These are phyloP conservation scores for Pteronotus mesoamericanus DNA, from an alignment of 2,797 vertebrate genomes.

Conservation along the genomic window DNA sequence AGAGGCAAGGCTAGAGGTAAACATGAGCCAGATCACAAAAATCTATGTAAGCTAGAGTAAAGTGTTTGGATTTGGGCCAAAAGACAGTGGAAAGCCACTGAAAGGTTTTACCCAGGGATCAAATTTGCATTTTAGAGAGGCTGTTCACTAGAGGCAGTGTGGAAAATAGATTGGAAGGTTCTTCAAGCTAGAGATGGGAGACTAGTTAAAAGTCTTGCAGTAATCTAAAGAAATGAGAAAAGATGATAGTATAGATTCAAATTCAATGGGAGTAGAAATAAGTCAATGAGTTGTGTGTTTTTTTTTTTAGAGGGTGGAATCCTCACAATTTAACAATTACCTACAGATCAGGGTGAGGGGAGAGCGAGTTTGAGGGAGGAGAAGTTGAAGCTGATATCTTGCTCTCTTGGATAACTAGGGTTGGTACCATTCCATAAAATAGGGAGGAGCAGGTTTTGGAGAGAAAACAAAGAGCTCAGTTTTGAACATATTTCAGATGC, in stretches of 20 bases:
- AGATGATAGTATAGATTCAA: neutral
- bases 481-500: neutral
- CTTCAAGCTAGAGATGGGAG: neutral
- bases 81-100: neutral
- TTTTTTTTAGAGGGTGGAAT: neutral
- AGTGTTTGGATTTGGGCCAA: neutral
- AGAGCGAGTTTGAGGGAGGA: neutral
- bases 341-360: neutral
- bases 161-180: neutral
- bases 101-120: neutral
- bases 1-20: neutral
- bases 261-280: neutral
- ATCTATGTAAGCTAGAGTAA: neutral
- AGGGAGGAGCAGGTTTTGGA: neutral
- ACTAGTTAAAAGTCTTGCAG: neutral
- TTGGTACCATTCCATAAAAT: neutral
- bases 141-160: neutral
- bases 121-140: neutral
- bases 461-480: neutral
- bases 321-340: neutral
- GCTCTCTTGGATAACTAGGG: neutral
- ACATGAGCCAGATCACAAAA: neutral
- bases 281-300: neutral
- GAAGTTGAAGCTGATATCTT: neutral
- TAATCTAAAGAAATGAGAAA: neutral